A percentile compares a stretch with the other conserved stretches of the same genome.
Conservation (phyloP, 1,140 invertebrate genomes). For the Melipona quadrifasciata region DNA sequence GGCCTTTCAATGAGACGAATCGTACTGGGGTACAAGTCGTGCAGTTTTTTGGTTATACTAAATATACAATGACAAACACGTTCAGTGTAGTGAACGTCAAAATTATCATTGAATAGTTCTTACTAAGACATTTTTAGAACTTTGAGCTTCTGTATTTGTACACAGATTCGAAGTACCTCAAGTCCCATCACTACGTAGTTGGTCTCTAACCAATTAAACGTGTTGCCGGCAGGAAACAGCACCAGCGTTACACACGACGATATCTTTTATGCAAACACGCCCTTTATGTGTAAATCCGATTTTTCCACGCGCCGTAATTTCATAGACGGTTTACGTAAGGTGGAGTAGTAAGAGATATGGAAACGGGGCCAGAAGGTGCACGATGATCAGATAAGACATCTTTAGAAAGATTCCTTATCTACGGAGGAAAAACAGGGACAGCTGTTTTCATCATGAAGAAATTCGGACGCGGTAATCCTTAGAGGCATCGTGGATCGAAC, state of each 20-base stretch:
- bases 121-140: too few relatives aligned
- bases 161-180: too few relatives aligned
- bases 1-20: too few relatives aligned
- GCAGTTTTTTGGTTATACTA: too few relatives aligned
- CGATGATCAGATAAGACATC: neutral
- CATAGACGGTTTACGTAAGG: conserved; percentile 1
- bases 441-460: neutral
- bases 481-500: neutral
- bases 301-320: neutral
- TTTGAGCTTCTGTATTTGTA: too few relatives aligned
- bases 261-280: conserved; percentile 13
- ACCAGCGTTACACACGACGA: neutral
- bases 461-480: neutral
- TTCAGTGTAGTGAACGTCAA: too few relatives aligned
- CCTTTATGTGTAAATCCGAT: conserved; percentile 36
- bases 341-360: neutral
- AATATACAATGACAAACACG: too few relatives aligned
- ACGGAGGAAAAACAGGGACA: neutral
- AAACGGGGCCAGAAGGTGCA: neutral
- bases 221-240: neutral
- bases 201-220: conserved; percentile 21
- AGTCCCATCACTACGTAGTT: too few relatives aligned
- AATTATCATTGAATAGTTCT: too few relatives aligned
- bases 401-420: neutral
- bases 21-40: too few relatives aligned